phyloP scores from a whole-genome alignment of 2,113 vertebrate species.

The Irena cyanogastra region DNA sequence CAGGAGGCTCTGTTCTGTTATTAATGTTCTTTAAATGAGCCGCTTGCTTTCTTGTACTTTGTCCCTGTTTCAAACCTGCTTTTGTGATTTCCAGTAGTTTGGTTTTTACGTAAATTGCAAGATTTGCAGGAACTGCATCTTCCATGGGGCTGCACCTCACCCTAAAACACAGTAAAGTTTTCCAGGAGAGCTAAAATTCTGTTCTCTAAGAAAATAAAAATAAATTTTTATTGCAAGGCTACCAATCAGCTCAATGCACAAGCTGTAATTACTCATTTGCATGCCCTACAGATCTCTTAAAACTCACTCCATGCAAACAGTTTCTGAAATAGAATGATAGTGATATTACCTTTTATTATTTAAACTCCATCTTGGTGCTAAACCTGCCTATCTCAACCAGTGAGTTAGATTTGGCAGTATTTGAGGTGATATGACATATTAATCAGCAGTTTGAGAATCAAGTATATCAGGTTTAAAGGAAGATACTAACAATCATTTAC shows the following conservation, averaged over 20 bases:
- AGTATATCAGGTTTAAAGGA: neutral
- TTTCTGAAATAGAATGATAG: neutral
- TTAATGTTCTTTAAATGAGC: neutral
- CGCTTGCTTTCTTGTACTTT: neutral
- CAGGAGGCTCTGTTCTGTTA: neutral
- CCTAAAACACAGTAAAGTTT: neutral
- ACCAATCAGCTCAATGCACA: neutral
- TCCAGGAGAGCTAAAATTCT: neutral
- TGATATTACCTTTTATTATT: neutral
- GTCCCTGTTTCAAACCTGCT: neutral
- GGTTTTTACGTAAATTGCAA: neutral
- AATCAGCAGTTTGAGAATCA: neutral
- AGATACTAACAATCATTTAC: neutral
- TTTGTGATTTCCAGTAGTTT: neutral
- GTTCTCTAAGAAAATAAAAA: neutral
- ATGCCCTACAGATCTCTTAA: neutral
- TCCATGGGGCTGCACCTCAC: neutral
- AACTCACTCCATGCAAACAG: neutral
- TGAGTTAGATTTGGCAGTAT: neutral
- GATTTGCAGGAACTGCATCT: neutral
- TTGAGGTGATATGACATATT: neutral
- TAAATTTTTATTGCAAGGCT: neutral
- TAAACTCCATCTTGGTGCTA: accelerated
- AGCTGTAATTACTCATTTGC: neutral
- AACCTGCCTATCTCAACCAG: neutral